Base-by-base conservation (phyloP, 2,113 vertebrate species). In the Engystomops pustulosus region DNA sequence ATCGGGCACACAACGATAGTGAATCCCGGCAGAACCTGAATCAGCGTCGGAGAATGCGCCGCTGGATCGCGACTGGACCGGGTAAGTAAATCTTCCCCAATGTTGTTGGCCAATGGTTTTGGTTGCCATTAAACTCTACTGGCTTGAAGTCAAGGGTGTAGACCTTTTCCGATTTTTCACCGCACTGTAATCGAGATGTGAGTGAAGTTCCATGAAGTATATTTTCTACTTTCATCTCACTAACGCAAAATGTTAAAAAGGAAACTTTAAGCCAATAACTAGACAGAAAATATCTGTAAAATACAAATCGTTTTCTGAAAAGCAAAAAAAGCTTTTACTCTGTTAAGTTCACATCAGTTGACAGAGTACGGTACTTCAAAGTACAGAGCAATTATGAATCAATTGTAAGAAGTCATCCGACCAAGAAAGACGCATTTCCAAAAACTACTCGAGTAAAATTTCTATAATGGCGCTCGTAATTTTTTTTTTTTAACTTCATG, bases 391-490 rank as follows among this genome's bases (percentile, higher is more conserved):
- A 80, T 80, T 80, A 68, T 49, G 27, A 68, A 32, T 8, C 60
- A 32, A 68, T 49, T 80, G 17, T 80, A 67, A 80, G 47, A 80
- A 80, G n/a, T 60, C 55, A 79, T 62, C 36, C 58, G 53, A 79
- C 53, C 32, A 15, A 78, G 75, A 36, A 41, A 78, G 36, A 23
- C 11, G 25, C 38, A 36, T 45, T 47, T 18, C 8, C 58, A 51
- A 67, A 30, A 47, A 30, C n/a, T 7, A 1, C 27, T 6, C 17
- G 8, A 69, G 58, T 18, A 68, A 67, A 32, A 51, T n/a, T 34
- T 30, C 49, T 27, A 7, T 58, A 3, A 12, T 62, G 15, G 6
- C 0, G 8, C 25, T 65, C n/a, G 27, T 53, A 0, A 6, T 44
- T 79, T 41, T 74, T 47, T n/a, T 49, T 68, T 41, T 69, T n/a